phyloP scores from a whole-genome alignment of 2,888 invertebrate species.

The Ophion ventricosus region DNA sequence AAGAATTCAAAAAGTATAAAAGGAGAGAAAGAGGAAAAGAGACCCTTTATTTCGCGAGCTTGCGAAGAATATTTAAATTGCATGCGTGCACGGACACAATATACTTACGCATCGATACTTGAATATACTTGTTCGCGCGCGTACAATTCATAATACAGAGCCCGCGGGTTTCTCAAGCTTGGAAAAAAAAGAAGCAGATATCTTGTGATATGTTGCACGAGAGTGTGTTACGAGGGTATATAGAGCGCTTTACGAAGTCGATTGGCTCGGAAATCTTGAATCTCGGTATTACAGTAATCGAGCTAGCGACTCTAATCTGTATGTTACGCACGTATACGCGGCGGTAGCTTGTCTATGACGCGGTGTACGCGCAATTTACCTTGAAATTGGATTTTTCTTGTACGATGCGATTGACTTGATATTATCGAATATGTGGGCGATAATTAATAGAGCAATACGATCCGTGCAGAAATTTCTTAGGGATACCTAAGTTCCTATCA shows the following conservation, averaged over 20 bases:
- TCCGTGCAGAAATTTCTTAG: no score
- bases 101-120: conserved; percentile 14
- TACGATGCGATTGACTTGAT: background rate
- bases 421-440: no score
- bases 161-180: conserved; percentile 18
- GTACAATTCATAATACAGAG: conserved; percentile 20
- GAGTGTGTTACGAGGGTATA: conserved; percentile 14
- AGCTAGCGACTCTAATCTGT: background rate
- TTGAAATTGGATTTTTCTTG: background rate
- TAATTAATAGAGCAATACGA: no score
- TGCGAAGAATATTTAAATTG: background rate
- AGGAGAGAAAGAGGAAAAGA: conserved; percentile 3
- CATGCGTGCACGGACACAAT: conserved; percentile 12
- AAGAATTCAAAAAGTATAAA: conserved; percentile 53
- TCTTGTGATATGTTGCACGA: background rate
- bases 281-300: conserved; percentile 24
- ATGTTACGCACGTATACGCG: background rate
- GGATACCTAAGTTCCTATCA: no score
- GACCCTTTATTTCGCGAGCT: conserved; percentile 25
- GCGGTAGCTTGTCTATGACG: background rate
- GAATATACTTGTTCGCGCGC: background rate
- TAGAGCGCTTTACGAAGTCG: background rate
- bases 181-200: background rate
- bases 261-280: conserved; percentile 9
- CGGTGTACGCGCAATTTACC: background rate